These are phyloP conservation scores for Umimayanthus kanabou DNA, from an alignment of 92 coral and sea anemone species.

Conservation along the genomic window DNA sequence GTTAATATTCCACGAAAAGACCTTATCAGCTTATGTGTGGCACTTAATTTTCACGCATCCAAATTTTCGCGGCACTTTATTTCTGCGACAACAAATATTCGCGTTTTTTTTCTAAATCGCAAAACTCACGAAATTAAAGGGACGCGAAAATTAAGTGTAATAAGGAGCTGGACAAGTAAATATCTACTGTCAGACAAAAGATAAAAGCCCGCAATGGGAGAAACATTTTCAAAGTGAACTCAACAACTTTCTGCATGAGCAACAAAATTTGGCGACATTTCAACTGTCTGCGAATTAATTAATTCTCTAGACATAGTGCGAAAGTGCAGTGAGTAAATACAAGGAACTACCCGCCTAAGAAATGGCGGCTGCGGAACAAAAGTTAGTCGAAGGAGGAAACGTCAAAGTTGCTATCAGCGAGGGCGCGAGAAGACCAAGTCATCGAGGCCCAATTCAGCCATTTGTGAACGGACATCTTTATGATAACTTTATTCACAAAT, in stretches of 20 bases:
- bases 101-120: too few relatives aligned
- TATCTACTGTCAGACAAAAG: not conserved
- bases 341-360: too few relatives aligned
- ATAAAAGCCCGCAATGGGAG: not conserved
- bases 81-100: too few relatives aligned
- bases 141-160: too few relatives aligned
- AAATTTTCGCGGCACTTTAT: too few relatives aligned
- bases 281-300: not conserved
- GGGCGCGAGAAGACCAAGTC: not conserved
- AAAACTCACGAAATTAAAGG: too few relatives aligned
- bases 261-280: too few relatives aligned
- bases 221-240: not conserved
- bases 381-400: not conserved
- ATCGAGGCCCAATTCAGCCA: not conserved
- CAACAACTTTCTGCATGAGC: not conserved
- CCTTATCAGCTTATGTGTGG: too few relatives aligned
- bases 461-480: not conserved
- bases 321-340: too few relatives aligned
- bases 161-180: not conserved
- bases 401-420: not conserved
- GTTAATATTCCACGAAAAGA: too few relatives aligned
- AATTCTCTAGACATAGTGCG: not conserved
- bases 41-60: too few relatives aligned
- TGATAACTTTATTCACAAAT: too few relatives aligned
- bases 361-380: not conserved